Conservation (phyloP, 2,888 invertebrate genomes). For the Aporophyla nigra region DNA sequence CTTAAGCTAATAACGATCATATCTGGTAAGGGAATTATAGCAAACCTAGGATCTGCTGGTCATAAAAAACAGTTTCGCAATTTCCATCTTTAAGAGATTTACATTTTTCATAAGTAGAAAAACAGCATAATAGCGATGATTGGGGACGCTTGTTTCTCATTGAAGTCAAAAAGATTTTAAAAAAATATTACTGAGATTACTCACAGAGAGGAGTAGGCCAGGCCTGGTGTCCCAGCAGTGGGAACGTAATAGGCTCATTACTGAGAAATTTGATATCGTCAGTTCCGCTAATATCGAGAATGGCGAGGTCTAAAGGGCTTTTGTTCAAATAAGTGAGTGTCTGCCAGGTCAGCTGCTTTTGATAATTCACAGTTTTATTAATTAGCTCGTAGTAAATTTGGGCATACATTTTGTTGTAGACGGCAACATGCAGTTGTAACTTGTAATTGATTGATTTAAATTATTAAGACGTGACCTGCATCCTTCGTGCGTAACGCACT, state of each 20-base stretch:
- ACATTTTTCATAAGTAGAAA: too few relatives aligned
- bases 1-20: not conserved
- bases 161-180: not conserved
- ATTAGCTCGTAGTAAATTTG: not conserved
- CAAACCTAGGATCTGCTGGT: too few relatives aligned
- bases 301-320: not conserved
- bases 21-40: not conserved
- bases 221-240: too few relatives aligned
- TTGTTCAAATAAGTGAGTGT: not conserved
- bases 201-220: too few relatives aligned
- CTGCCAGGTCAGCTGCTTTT: not conserved
- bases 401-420: not conserved
- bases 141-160: not conserved
- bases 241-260: not conserved
- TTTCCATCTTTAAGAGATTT: too few relatives aligned
- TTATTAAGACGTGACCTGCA: not conserved
- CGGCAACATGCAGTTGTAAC: not conserved
- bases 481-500: too few relatives aligned
- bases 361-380: conserved; percentile 8
- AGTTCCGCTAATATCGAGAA: not conserved
- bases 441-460: conserved; percentile 7
- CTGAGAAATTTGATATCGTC: not conserved
- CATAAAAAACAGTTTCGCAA: too few relatives aligned
- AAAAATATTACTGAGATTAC: too few relatives aligned
- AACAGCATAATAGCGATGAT: not conserved